Percentiles rank a stretch among this genome's conserved stretches.
phyloP scores from a whole-genome alignment of 1,140 invertebrate species.

The Portunus trituberculatus region DNA sequence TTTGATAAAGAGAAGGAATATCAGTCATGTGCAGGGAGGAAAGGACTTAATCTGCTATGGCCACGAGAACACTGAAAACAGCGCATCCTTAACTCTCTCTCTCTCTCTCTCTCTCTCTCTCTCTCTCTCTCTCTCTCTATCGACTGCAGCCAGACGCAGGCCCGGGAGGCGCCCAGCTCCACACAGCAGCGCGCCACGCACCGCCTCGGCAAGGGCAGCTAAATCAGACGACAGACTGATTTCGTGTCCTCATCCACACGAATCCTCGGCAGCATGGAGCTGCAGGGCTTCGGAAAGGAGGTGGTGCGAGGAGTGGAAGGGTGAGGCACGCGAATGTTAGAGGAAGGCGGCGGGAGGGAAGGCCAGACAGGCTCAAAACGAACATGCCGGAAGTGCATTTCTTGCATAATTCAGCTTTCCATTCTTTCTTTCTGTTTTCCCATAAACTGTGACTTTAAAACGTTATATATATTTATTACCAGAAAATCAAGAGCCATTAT shows the following conservation, averaged over 20 bases:
- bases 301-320: neutral
- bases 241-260: neutral
- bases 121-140: neutral
- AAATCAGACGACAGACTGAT: neutral
- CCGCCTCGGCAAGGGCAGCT: neutral
- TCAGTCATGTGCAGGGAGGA: neutral
- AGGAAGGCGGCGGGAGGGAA: too few species aligned
- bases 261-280: neutral
- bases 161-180: slow-evolving; percentile 3
- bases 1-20: too few species aligned
- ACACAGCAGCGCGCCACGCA: neutral
- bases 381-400: neutral
- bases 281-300: neutral
- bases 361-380: neutral
- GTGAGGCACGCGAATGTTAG: neutral
- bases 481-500: neutral
- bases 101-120: slow-evolving; percentile 9
- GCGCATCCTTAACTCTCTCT: too few species aligned
- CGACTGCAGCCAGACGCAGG: neutral
- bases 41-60: neutral
- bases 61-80: neutral
- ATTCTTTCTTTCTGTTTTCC: neutral
- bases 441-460: neutral
- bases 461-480: neutral
- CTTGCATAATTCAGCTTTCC: neutral